Conservation (phyloP, 2,888 invertebrate genomes). For the Stenotaenia linearis region DNA sequence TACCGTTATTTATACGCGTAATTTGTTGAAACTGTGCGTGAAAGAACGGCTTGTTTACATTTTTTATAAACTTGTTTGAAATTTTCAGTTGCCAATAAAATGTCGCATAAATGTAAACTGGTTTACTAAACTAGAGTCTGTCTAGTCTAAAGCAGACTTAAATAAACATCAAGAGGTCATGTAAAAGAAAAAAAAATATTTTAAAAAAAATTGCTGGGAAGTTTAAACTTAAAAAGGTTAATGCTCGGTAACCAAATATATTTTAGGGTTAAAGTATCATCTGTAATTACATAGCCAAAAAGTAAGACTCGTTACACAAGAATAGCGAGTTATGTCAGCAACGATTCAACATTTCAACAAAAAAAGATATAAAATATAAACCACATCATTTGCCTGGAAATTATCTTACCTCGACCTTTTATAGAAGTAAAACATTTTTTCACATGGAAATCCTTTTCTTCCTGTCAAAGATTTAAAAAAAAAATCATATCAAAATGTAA, state of each 20-base stretch:
- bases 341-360: neutral
- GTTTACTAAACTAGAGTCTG: constrained; percentile 7
- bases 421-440: neutral
- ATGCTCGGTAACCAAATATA: neutral
- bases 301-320: neutral
- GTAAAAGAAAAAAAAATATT: neutral
- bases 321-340: neutral
- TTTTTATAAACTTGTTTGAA: neutral
- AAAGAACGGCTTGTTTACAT: too few relatives aligned
- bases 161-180: neutral
- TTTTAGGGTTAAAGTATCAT: constrained; percentile 15
- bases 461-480: neutral
- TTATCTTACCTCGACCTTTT: neutral
- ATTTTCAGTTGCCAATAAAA: neutral
- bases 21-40: too few relatives aligned
- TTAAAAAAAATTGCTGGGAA: neutral
- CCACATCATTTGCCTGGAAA: neutral
- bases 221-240: neutral
- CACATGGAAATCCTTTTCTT: neutral
- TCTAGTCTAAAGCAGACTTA: neutral
- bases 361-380: neutral
- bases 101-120: neutral
- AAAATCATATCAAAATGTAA: neutral
- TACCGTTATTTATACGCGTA: too few relatives aligned
- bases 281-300: neutral